Conservation (phyloP, 1,140 invertebrate species). For the Drosophila pseudoobscura region DNA sequence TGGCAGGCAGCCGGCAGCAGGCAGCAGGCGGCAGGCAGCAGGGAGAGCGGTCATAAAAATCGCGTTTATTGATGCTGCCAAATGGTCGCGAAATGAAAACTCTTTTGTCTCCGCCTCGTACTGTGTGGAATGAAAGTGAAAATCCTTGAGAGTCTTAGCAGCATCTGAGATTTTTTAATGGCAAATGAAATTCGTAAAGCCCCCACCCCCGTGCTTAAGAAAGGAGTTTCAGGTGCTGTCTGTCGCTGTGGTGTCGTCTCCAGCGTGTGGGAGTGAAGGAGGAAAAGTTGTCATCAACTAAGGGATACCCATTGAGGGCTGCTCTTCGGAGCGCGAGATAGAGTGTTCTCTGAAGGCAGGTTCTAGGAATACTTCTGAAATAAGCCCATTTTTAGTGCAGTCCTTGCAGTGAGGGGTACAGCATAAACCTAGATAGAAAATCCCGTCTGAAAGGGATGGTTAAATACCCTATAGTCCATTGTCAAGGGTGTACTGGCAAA, state of each 20-base stretch:
- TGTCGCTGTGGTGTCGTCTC: background rate
- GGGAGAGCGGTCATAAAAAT: constrained; percentile 63
- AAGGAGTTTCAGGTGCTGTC: constrained; percentile 10
- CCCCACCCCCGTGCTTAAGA: constrained; percentile 8
- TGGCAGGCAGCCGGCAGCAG: background rate
- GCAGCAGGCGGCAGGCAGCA: background rate
- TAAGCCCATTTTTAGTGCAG: too few species aligned
- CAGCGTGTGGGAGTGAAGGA: background rate
- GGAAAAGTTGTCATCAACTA: too few species aligned
- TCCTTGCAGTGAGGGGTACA: too few species aligned
- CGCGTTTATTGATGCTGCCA: constrained; percentile 78
- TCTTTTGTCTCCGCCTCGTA: constrained; percentile 17
- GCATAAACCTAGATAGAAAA: too few species aligned
- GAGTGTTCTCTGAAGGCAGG: too few species aligned
- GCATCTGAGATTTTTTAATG: constrained; percentile 45
- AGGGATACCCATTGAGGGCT: too few species aligned
- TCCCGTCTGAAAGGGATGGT: too few species aligned
- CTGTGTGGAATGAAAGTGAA: constrained; percentile 38
- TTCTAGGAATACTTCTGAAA: too few species aligned
- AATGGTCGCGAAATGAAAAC: constrained; percentile 62
- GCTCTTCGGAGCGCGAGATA: too few species aligned
- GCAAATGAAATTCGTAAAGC: constrained; percentile 21
- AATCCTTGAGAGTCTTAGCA: constrained; percentile 50
- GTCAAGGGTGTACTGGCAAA: too few species aligned
- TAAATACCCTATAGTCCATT: too few species aligned